phyloP scores from a whole-genome alignment of 2,113 vertebrate species.

The Oryzias celebensis region DNA sequence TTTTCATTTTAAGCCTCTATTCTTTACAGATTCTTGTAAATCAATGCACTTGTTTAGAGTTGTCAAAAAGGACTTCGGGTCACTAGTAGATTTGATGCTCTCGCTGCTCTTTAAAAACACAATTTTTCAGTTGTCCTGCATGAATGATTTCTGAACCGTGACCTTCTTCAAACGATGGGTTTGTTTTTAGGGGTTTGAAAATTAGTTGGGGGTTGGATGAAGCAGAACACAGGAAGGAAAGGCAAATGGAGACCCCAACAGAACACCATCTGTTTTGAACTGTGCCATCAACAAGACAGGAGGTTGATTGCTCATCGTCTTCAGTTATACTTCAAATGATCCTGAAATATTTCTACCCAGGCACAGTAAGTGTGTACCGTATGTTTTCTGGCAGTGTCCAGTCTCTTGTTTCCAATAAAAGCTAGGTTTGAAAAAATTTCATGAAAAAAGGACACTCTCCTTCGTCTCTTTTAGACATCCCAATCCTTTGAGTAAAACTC shows the following conservation, averaged over 20 bases:
- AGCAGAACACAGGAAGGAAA: constrained; percentile 64
- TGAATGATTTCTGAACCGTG: constrained; percentile 59
- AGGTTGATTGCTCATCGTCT: no score
- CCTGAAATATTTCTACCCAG: no score
- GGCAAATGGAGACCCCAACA: constrained; percentile 52
- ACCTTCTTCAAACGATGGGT: constrained; percentile 35
- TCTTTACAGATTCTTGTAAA: constrained; percentile 5
- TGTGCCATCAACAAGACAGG: no score
- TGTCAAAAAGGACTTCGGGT: not conserved
- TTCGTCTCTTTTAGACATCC: no score
- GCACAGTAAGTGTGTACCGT: no score
- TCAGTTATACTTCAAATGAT: no score
- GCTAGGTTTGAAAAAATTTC: no score
- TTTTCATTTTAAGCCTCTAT: not conserved
- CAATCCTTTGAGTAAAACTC: no score
- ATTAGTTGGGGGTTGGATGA: constrained; percentile 53
- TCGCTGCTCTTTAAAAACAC: not conserved
- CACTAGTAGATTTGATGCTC: not conserved
- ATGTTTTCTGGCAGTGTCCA: no score
- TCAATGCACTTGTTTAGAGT: not conserved
- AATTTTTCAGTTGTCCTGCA: constrained; percentile 27
- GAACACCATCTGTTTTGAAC: no score
- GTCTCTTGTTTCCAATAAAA: no score
- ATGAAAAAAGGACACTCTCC: no score
- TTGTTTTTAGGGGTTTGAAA: constrained; percentile 31